These are phyloP conservation scores for Vombatus ursinus DNA, from an alignment of 2,113 vertebrate species.

Conservation along the genomic window DNA sequence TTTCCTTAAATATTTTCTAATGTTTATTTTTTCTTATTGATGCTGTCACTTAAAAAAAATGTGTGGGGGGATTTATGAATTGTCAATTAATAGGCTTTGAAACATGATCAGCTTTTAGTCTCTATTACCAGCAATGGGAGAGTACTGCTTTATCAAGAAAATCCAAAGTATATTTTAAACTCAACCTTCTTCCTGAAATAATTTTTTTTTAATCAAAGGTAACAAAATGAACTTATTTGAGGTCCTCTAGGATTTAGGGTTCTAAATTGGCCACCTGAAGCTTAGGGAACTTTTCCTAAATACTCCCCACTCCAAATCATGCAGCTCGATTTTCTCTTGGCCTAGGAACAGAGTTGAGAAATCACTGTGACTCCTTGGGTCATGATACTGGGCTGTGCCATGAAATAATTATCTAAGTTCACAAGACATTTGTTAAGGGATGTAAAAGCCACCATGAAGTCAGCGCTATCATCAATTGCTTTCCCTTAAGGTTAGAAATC, in stretches of 20 bases:
- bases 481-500: not conserved
- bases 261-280: not conserved
- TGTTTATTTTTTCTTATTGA: not conserved
- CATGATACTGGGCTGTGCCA: not conserved
- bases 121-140: not conserved
- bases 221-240: not conserved
- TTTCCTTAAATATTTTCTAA: not conserved
- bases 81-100: not conserved
- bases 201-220: not conserved
- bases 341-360: not conserved
- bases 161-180: not conserved
- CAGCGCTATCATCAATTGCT: too few relatives aligned
- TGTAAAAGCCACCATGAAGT: not conserved
- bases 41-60: not conserved
- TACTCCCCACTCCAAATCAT: not conserved
- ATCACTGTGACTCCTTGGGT: not conserved
- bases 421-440: not conserved
- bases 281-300: not conserved
- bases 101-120: not conserved
- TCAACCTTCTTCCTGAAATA: too few relatives aligned
- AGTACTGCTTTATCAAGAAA: not conserved
- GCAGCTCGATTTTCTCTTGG: not conserved
- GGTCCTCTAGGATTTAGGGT: not conserved
- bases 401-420: not conserved
- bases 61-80: not conserved